These are phyloP conservation scores for Drepana arcuata DNA, from an alignment of 1,140 invertebrate genomes.

Conservation along the genomic window DNA sequence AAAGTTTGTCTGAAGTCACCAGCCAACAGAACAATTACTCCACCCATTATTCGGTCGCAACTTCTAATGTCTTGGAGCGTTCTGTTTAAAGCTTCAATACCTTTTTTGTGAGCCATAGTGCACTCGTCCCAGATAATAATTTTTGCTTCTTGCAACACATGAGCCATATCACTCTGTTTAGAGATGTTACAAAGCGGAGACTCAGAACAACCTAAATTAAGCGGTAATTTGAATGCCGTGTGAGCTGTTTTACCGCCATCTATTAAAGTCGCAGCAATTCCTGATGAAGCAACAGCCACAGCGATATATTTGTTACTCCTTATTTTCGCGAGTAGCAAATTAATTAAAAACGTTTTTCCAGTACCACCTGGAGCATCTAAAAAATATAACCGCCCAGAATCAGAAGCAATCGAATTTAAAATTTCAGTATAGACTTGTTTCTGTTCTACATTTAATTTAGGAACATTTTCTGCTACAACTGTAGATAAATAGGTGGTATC, in stretches of 20 bases:
- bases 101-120: slow-evolving; percentile 49
- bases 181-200: slow-evolving; percentile 31
- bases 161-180: slow-evolving; percentile 28
- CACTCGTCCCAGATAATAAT: slow-evolving; percentile 49
- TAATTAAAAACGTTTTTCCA: slow-evolving; percentile 6
- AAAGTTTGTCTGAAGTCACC: slow-evolving; percentile 72
- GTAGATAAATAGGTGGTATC: too few relatives aligned
- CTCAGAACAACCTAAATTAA: slow-evolving; percentile 9
- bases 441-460: slow-evolving; percentile 9
- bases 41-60: slow-evolving; percentile 13
- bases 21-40: slow-evolving; percentile 40
- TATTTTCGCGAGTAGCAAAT: slow-evolving; percentile 4
- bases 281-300: not conserved
- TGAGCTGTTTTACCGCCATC: not conserved
- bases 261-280: not conserved
- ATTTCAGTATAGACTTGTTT: slow-evolving; percentile 9
- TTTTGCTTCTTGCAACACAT: slow-evolving; percentile 20
- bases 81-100: slow-evolving; percentile 15
- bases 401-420: slow-evolving; percentile 5
- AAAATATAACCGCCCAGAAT: slow-evolving; percentile 6
- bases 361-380: slow-evolving; percentile 9
- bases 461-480: slow-evolving; percentile 7
- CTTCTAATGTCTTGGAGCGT: slow-evolving; percentile 11
- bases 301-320: slow-evolving; percentile 5
- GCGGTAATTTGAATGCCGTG: not conserved